phyloP scores from a whole-genome alignment of 2,797 vertebrate species.

The Phyllotis vaccarum region DNA sequence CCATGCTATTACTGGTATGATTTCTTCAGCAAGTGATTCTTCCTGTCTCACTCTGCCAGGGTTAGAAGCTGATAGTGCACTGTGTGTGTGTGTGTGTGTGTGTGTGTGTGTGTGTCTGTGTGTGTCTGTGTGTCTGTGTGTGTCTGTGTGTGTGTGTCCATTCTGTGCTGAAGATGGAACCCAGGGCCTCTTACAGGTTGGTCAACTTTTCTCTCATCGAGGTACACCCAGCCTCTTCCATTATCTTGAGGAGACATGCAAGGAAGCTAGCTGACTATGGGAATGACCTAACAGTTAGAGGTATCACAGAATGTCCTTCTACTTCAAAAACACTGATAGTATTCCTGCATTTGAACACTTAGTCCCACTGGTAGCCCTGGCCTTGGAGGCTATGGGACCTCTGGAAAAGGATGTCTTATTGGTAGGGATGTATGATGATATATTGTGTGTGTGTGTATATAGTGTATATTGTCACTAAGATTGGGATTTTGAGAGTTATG shows the following conservation, averaged over 20 bases:
- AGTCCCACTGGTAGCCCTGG: not conserved
- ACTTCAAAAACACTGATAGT: not conserved
- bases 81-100: not conserved
- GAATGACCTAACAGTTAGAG: not conserved
- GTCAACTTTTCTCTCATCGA: not conserved
- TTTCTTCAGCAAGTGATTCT: conserved; percentile 1
- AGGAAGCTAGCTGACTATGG: not conserved
- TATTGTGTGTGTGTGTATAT: too few species aligned
- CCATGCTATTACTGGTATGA: not conserved
- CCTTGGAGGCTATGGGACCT: not conserved
- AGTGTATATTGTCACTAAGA: not conserved
- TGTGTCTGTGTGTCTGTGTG: not conserved
- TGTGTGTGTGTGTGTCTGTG: not conserved
- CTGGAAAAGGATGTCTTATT: not conserved
- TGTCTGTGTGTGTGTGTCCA: not conserved
- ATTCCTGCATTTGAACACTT: not conserved
- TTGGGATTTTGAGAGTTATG: not conserved
- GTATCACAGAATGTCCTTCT: not conserved
- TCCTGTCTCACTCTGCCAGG: not conserved
- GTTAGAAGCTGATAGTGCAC: not conserved
- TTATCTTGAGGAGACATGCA: not conserved
- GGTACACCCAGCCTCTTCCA: too few species aligned
- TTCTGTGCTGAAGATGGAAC: not conserved
- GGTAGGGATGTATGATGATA: too few species aligned
- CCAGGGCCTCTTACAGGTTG: not conserved